phyloP scores from a whole-genome alignment of 1,140 invertebrate species.

The Cyrtorhinus lividipennis region DNA sequence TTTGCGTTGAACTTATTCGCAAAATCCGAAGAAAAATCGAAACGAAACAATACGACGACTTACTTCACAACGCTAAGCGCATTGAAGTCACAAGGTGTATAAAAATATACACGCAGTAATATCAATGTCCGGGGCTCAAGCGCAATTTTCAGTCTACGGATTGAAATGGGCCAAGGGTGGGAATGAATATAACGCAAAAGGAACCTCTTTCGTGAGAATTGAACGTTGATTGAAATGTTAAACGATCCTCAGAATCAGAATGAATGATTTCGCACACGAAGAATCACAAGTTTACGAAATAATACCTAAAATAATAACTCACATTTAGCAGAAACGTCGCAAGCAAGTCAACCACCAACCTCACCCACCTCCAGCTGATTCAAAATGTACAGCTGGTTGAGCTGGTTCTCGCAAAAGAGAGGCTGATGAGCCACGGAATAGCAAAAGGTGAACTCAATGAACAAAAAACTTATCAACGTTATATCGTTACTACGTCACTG shows the following conservation, averaged over 20 bases:
- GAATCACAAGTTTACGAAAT: neutral
- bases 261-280: too few relatives aligned
- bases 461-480: too few relatives aligned
- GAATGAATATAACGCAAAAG: too few relatives aligned
- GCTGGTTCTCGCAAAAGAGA: too few relatives aligned
- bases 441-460: too few relatives aligned
- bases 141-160: neutral
- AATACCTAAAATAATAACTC: constrained; percentile 5
- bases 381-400: constrained; percentile 6
- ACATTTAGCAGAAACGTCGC: neutral
- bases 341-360: neutral
- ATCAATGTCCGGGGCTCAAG: constrained; percentile 1
- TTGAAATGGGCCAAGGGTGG: neutral
- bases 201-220: too few relatives aligned
- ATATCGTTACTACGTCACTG: too few relatives aligned
- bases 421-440: too few relatives aligned
- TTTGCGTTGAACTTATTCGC: neutral
- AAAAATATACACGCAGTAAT: neutral
- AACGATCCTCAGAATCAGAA: too few relatives aligned
- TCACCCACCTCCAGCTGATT: constrained; percentile 13
- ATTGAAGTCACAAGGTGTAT: too few relatives aligned
- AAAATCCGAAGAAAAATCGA: neutral
- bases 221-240: too few relatives aligned
- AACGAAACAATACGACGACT: neutral
- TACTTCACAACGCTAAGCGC: neutral